Evolutionary conservation across 2,888 invertebrate genomes (phyloP), one percentile per base, ranked within the genome.

Genomic region (Lithosia quadra): DNA sequence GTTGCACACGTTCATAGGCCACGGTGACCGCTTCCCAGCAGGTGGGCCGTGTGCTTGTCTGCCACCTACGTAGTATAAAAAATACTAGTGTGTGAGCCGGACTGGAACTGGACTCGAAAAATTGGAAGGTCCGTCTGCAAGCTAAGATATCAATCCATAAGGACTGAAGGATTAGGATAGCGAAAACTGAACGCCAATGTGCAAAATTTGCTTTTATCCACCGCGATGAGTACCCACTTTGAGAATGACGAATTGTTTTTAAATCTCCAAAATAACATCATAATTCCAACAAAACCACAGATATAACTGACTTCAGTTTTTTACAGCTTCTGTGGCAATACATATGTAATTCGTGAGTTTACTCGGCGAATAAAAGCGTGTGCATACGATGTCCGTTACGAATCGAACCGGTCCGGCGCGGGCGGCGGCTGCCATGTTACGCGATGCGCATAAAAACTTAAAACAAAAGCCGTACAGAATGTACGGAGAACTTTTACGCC

Each of bases 321-420:
- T 68, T 57, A 43, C 57, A 65, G 59, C 59, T 63, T n/a, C 72
- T 71, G 75, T 60, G 68, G 68, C 74, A 68, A 73, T 75, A 82
- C 72, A 78, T 79, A n/a, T n/a, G n/a, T n/a, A 69, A 77, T 78
- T 78, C 76, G 78, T 75, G 68, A 75, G 68, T 80, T 82, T 81
- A 77, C 72, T 61, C 59, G 55, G 59, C 59, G 65, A 67, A 59
- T 70, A 76, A 77, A 79, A 73, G 64, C 76, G 68, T 73, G 75
- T 69, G 71, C 65, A 70, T 68, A 68, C 70, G 75, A 75, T 75
- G 77, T 71, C 83, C 86, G 86, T 86, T 85, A 84, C 83, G 80
- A 86, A 84, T 86, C 75, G 78, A 79, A 86, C 84, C 80, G 82
- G 85, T 63, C 57, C 58, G 4, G 1, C 18, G 49, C 49, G n/a